Conservation (phyloP, 2,888 invertebrate genomes). For the Lissonota sp. region DNA sequence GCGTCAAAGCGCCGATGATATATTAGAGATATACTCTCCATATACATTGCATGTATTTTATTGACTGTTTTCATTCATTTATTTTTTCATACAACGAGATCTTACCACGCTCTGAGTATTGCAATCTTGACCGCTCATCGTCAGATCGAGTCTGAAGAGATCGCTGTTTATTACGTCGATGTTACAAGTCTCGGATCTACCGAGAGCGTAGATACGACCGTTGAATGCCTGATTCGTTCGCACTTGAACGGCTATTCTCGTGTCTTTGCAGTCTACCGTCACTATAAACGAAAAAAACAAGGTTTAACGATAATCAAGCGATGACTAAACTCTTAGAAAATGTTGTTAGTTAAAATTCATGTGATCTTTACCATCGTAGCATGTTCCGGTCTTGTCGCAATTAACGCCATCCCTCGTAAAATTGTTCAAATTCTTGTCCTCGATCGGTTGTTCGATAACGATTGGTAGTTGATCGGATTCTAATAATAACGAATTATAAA, state of each 20-base stretch:
- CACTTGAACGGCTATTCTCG: conserved; percentile 96
- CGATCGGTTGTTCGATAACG: conserved; percentile 86
- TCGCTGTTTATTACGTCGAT: conserved; percentile 97
- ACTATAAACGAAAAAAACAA: conserved; percentile 86
- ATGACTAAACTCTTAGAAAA: not conserved
- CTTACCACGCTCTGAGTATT: conserved; percentile 97
- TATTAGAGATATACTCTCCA: too few relatives aligned
- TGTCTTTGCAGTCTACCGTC: conserved; percentile 97
- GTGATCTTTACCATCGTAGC: conserved; percentile 93
- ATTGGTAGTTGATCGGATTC: conserved; percentile 89
- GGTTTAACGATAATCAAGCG: conserved; percentile 19
- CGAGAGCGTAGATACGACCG: conserved; percentile 96
- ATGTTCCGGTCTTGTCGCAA: conserved; percentile 97
- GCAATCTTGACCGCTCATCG: conserved; percentile 97
- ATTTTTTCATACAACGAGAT: not conserved
- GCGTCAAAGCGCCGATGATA: too few relatives aligned
- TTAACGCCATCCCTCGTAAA: conserved; percentile 92
- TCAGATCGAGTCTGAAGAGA: conserved; percentile 95
- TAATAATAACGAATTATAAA: conserved; percentile 76
- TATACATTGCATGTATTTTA: not conserved
- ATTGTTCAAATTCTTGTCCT: conserved; percentile 90
- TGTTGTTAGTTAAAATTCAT: not conserved
- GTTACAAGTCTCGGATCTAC: conserved; percentile 97
- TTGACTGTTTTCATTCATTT: not conserved
- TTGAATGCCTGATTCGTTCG: conserved; percentile 97